Evolutionary conservation across 2,113 vertebrate genomes (phyloP), one percentile per base, ranked within the genome.

Genomic region (Coracopsis vasa): DNA sequence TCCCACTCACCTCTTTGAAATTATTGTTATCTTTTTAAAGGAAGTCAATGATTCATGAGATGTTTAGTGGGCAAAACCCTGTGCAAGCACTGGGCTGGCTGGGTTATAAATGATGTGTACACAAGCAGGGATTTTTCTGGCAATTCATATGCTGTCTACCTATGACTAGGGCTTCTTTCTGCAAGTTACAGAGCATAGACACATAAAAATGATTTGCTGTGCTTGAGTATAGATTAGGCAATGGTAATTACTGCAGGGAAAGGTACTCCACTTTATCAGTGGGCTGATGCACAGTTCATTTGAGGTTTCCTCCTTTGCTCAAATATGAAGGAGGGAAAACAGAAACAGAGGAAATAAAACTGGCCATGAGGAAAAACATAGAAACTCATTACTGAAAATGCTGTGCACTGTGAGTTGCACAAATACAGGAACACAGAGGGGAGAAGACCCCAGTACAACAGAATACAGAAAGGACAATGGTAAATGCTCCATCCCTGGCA

Each of bases 1-100:
- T 89, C 95, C 86, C 91, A 92, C 83, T 96, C 95, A 60, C 71
- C 61, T 92, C 84, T 92, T 95, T 58, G 80, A 85, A 96, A 93
- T 95, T 94, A 94, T 87, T 95, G 82, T 92, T 96, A 94, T 94
- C 90, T 91, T 91, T 87, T 94, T 84, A 80, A 95, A 94, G 86
- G 58, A 96, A 97, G 94, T 73, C 47, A 91, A 35, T 96, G 95
- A 95, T 97, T 90, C 92, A 94, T 97, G 94, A 96, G 94, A 72
- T 93, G 65, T 90, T 96, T 94, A 94, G 95, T 96, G 94, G 73
- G 60, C 61, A 94, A 80, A 92, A n/a, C 24, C 29, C 60, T 88
- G 67, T 80, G 73, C 79, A 87, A 50, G 94, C 86, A 71, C 60
- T 29, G 92, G 47, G 65, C 86, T 97, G 80, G 92, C 65, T 53